These are phyloP conservation scores for Triplophysa tibetana DNA, from an alignment of 2,113 vertebrate species.

Conservation along the genomic window DNA sequence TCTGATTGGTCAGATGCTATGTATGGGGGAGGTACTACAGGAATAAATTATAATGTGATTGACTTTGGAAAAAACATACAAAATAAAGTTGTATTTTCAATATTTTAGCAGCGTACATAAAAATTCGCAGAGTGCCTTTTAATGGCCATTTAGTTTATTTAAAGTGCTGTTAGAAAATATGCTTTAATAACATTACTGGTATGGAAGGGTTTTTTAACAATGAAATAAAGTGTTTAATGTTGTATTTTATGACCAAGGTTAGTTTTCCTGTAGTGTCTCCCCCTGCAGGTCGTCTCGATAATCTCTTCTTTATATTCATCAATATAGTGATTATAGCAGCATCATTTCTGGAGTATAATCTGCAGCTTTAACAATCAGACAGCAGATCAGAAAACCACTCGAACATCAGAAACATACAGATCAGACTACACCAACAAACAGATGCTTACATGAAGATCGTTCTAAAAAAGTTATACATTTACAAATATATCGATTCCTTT, in stretches of 20 bases:
- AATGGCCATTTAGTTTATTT: no score
- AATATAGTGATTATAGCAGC: neutral
- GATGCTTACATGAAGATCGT: conserved; percentile 51
- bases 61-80: neutral
- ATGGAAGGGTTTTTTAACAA: no score
- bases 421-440: conserved; percentile 48
- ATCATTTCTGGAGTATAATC: neutral
- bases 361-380: neutral
- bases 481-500: conserved; percentile 71
- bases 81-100: no score
- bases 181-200: no score
- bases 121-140: no score
- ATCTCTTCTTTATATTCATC: neutral
- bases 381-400: neutral
- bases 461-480: conserved; percentile 71
- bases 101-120: no score
- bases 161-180: no score
- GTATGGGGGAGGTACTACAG: neutral
- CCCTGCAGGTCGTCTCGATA: neutral
- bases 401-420: conserved; percentile 47
- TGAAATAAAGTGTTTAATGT: no score
- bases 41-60: neutral
- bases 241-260: no score
- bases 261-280: neutral
- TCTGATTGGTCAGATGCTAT: neutral